Evolutionary conservation across 2,797 vertebrate species (phyloP), one percentile per base, ranked within the genome.

Genomic region (Smutsia temminckii): DNA sequence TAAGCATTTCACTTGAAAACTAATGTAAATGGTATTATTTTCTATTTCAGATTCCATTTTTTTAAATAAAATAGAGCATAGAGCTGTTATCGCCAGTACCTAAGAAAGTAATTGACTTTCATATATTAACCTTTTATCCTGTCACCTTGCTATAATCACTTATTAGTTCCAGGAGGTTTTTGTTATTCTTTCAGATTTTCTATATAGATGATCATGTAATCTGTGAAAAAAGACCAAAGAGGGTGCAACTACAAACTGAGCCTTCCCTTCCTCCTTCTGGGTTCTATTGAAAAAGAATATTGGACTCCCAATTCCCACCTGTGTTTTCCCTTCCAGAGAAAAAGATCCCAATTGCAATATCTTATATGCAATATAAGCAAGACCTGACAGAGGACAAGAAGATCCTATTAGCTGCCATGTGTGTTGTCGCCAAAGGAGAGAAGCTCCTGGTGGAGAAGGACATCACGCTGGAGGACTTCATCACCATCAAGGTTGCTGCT

Each of bases 331-430:
- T 97, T 98, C n/a, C 98, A 99, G 98, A 96, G 72, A 98, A 98
- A 96, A 96, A 83, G 32, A 91, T 98, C 49, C 92, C 98, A 25
- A 96, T 98, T 79, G 86, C 75, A 57, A 98, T 99, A 93, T 51
- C 98, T 96, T 98, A 98, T 42, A 95, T 97, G 79, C 97, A 98
- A 53, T 98, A 98, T n/a, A 98, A 98, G 94, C 89, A 95, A 53
- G 95, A 96, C 77, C 92, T 99, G 92, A 93, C 91, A n/a, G 98
- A 98, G 13, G 98, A 98, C 94, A 98, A 98, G 97, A 98, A 98
- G 97, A 98, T 99, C 83, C 96, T 98, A 1, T 84, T 98, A 87
- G 98, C 98, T 21, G 98, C 98, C 46, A 91, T 98, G 79, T 98
- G 98, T 53, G 93, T 98, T 66, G 74, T 98, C 93, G 57, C 95